Evolutionary conservation across 2,888 invertebrate genomes (phyloP).

Genomic region (Atethmia centrago): DNA sequence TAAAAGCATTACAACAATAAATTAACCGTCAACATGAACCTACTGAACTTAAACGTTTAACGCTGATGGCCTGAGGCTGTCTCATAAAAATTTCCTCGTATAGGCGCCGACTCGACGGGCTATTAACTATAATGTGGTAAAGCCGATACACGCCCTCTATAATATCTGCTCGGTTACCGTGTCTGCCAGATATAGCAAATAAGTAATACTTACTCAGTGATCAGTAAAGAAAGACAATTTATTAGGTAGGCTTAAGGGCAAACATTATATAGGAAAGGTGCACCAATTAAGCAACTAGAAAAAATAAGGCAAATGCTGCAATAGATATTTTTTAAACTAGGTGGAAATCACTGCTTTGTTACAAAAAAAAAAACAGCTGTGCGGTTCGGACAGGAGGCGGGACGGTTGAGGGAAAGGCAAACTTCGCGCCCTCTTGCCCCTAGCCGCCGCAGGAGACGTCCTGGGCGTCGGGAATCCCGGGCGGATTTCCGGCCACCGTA

Average conservation of each 20-base stretch:
- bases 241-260: not conserved
- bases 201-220: not conserved
- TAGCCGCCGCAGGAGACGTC: too few species aligned
- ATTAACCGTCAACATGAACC: slow-evolving; percentile 43
- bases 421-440: too few species aligned
- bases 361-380: too few species aligned
- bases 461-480: too few species aligned
- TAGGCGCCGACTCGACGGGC: slow-evolving; percentile 80
- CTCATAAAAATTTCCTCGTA: slow-evolving; percentile 76
- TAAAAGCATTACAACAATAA: slow-evolving; percentile 31
- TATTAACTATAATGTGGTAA: slow-evolving; percentile 77
- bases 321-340: too few species aligned
- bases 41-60: slow-evolving; percentile 54
- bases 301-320: not conserved
- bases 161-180: slow-evolving; percentile 35
- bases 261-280: not conserved
- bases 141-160: slow-evolving; percentile 40
- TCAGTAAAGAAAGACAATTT: not conserved
- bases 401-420: too few species aligned
- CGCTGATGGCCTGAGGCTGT: slow-evolving; percentile 66
- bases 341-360: too few species aligned
- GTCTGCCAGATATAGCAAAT: slow-evolving; percentile 1
- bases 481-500: too few species aligned
- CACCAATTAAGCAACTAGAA: not conserved
- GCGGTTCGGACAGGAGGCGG: too few species aligned